Base-by-base conservation (phyloP, 2,113 vertebrate species). In the Saimiri boliviensis region DNA sequence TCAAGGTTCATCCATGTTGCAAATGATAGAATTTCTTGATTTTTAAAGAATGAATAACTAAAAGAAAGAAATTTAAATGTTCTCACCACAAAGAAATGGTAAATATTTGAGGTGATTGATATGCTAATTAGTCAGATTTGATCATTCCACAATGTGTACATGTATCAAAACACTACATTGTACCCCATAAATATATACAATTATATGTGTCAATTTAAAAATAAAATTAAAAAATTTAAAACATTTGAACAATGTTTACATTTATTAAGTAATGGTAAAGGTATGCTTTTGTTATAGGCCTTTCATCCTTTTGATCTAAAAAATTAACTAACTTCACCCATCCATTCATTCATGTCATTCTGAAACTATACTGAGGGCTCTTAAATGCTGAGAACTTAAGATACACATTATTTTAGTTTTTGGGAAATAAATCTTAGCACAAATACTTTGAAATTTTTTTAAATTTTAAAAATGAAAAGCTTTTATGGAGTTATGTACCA, bases 301-400 rank as follows among this genome's bases (percentile, higher is more conserved):
- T 91, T 95, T 84, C 23, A 56, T 86, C 32, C 11, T 86, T 77
- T 84, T 91, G 42, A 80, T 8, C 13, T 63, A 93, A 97, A 91
- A 86, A 86, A 20, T n/a, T 45, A 60, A 70, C 32, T 94, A 47
- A 37, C 37, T 86, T 86, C 3, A 54, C 8, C 56, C n/a, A 52
- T 8, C 76, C 4, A 94, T 60, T 71, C 21, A 86, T n/a, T 81
- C 30, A n/a, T 60, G 2, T 37, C 10, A 90, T 79, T 91, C 21
- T 70, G 85, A 94, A 95, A 32, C 4, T 88, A 79, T 20, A 68
- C 27, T 60, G 21, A 80, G 20, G 30, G 7, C 25, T 93, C 47
- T 45, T 80, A 40, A 42, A 2, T 83, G 27, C 10, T 86, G 19
- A 73, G 9, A 88, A 71, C 0, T 54, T 79, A 74, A 87, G 27